Evolutionary conservation across 2,113 vertebrate genomes (phyloP).

Genomic region (Malurus cyaneus): DNA sequence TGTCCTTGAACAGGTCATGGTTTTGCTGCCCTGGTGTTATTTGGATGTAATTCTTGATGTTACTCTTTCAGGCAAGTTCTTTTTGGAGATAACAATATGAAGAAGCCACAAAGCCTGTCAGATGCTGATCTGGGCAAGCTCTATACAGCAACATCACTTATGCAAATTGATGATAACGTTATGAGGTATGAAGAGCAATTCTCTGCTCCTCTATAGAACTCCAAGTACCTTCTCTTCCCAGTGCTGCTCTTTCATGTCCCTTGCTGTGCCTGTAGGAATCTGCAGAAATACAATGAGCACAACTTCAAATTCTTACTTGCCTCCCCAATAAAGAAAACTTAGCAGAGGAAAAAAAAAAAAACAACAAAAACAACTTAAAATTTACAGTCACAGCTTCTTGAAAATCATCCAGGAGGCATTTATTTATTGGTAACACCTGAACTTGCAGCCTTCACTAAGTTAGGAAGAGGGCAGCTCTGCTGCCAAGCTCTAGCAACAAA

Average conservation of each 20-base stretch:
- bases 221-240: not conserved
- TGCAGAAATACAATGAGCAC: not conserved
- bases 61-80: constrained; percentile 81
- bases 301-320: not conserved
- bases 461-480: not conserved
- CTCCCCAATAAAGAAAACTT: not conserved
- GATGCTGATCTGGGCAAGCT: constrained; percentile 87
- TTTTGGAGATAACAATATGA: constrained; percentile 79
- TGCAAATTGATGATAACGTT: constrained; percentile 95
- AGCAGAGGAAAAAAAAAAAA: not conserved
- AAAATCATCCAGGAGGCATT: not conserved
- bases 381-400: not conserved
- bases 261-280: not conserved
- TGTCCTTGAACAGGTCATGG: not conserved
- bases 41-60: not conserved
- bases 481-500: not conserved
- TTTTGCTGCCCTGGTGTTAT: not conserved
- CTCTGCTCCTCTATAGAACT: not conserved
- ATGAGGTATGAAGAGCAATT: constrained; percentile 84
- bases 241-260: not conserved
- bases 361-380: not conserved
- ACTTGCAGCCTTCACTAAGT: not conserved
- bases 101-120: constrained; percentile 75
- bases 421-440: not conserved
- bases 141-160: constrained; percentile 95